phyloP scores from a whole-genome alignment of 1,140 invertebrate genomes.

The Sarcophaga bullata region DNA sequence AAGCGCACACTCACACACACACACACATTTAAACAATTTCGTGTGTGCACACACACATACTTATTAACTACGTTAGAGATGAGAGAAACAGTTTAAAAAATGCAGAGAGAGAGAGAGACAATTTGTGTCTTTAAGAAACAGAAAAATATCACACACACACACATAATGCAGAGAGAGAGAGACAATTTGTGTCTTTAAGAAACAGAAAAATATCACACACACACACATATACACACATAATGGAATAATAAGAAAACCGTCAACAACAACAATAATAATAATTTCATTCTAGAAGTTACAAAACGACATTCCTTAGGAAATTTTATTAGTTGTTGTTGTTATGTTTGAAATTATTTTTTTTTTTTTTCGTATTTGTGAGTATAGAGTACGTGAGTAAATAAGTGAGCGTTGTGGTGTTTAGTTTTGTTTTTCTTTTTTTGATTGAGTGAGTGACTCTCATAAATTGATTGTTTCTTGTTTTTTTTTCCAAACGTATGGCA shows the following conservation, averaged over 20 bases:
- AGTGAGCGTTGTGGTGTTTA: background rate
- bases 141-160: background rate
- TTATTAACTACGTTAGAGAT: too few relatives aligned
- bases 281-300: slow-evolving; percentile 57
- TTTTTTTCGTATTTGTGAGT: background rate
- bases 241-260: background rate
- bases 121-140: too few relatives aligned
- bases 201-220: background rate
- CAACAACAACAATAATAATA: slow-evolving; percentile 26
- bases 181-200: too few relatives aligned
- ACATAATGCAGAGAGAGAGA: background rate
- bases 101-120: too few relatives aligned
- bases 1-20: too few relatives aligned
- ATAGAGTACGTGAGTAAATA: background rate
- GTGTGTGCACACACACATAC: too few relatives aligned
- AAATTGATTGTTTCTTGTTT: background rate
- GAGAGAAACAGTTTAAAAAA: too few relatives aligned
- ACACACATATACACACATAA: background rate
- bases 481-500: too few relatives aligned
- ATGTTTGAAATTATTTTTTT: background rate
- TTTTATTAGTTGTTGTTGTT: slow-evolving; percentile 4
- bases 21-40: too few relatives aligned
- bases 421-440: too few relatives aligned
- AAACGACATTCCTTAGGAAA: slow-evolving; percentile 59
- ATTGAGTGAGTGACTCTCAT: background rate